A percentile compares a stretch with the other conserved stretches of the same genome.
phyloP scores from a whole-genome alignment of 2,797 vertebrate genomes.

The Novumbra hubbsi region DNA sequence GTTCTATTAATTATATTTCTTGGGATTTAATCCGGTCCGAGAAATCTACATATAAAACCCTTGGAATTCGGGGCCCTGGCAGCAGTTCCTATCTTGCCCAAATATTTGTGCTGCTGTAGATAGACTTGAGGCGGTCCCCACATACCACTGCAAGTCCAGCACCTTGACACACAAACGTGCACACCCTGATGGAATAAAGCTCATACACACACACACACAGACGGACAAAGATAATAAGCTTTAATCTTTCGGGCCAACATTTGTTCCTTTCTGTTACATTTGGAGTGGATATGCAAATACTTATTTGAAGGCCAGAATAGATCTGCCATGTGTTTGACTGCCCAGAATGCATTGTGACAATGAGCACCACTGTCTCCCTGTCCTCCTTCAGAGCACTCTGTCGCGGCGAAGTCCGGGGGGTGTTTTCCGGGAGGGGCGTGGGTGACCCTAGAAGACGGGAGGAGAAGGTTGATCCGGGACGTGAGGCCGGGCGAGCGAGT shows the following conservation, averaged over 20 bases:
- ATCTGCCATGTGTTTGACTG: conserved; percentile 9
- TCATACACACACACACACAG: conserved; percentile 16
- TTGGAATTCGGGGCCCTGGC: too few species aligned
- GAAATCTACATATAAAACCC: too few species aligned
- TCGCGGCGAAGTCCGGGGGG: conserved; percentile 90
- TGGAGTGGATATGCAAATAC: conserved; percentile 48
- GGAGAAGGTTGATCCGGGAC: conserved; percentile 70
- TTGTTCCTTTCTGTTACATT: conserved; percentile 55
- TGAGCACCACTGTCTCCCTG: conserved; percentile 7
- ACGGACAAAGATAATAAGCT: conserved; percentile 19
- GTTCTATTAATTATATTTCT: too few species aligned
- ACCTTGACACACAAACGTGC: conserved; percentile 5
- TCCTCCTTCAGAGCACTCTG: conserved; percentile 83
- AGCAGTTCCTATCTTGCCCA: conserved; percentile 44
- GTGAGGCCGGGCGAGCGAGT: conserved; percentile 83
- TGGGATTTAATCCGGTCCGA: too few species aligned
- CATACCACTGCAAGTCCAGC: conserved; percentile 38
- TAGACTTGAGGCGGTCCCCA: conserved; percentile 40
- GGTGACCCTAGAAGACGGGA: conserved; percentile 79
- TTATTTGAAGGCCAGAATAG: conserved; percentile 35
- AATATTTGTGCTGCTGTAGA: conserved; percentile 59
- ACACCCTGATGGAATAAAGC: conserved; percentile 17
- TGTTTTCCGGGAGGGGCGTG: conserved; percentile 86
- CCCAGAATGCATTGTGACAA: conserved; percentile 5
- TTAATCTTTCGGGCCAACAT: conserved; percentile 51